Percentiles rank a stretch among this genome's conserved stretches.
Evolutionary conservation across 2,888 invertebrate genomes (phyloP).

Genomic region (Stomorhina lunata): DNA sequence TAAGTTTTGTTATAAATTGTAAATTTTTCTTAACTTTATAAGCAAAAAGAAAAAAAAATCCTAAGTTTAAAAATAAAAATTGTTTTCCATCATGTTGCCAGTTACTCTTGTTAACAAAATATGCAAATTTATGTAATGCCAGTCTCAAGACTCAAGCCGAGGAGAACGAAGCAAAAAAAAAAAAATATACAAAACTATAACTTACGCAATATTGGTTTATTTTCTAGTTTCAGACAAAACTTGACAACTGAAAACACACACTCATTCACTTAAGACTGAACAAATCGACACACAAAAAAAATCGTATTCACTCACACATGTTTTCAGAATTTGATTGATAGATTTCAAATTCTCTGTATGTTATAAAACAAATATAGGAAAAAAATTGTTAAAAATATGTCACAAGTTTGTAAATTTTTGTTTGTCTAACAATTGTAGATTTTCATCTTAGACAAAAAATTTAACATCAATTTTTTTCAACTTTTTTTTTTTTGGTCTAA

Average conservation of each 20-base stretch:
- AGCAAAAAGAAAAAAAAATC: background rate
- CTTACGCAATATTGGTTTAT: conserved; percentile 61
- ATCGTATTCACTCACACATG: conserved; percentile 46
- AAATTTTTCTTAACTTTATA: background rate
- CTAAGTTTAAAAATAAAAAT: conserved; percentile 51
- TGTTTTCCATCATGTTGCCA: conserved; percentile 37
- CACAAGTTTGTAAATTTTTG: conserved; percentile 57
- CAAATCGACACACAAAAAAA: conserved; percentile 1
- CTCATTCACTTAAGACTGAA: background rate
- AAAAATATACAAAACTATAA: conserved; percentile 3
- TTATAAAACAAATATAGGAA: background rate
- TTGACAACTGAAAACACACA: conserved; percentile 43
- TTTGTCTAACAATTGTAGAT: conserved; percentile 54
- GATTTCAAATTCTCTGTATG: conserved; percentile 61
- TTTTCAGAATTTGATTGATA: conserved; percentile 60
- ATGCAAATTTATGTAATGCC: conserved; percentile 63
- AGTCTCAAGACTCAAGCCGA: no score
- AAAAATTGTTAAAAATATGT: conserved; percentile 47
- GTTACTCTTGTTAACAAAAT: conserved; percentile 64
- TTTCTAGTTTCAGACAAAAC: conserved; percentile 48
- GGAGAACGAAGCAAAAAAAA: no score
- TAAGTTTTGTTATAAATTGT: conserved; percentile 32
- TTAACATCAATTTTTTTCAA: background rate
- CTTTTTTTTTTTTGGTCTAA: conserved; percentile 23
- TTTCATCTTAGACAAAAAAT: conserved; percentile 36